Evolutionary conservation across 2,113 vertebrate species (phyloP), one percentile per base, ranked within the genome.

Genomic region (Centropus bengalensis): DNA sequence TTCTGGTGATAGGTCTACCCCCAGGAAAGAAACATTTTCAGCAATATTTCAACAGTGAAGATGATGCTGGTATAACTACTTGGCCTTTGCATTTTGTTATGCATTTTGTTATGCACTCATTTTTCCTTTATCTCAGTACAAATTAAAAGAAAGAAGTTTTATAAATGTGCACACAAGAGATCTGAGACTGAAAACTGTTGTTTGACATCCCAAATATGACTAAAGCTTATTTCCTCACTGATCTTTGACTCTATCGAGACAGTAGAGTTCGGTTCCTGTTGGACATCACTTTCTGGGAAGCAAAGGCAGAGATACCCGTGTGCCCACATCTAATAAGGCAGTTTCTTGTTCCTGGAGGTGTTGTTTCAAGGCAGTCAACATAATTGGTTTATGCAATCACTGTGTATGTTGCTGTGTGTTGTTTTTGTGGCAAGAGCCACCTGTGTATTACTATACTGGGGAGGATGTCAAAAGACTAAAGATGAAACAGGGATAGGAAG

Each of bases 91-190:
- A 12, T 58, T 58, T 54, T 74, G 30, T 47, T 90, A 51, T 63
- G 30, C 28, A 12, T 58, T 58, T 54, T 74, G 30, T 47, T 90
- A 51, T 89, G 63, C 38, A 17, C 56, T 88, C 16, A 2, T 51
- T 88, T 77, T 78, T 64, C 58, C 63, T 81, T 74, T 60, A 38
- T 93, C 63, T 74, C 22, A 27, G 64, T 56, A 47, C n/a, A 74
- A 78, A 92, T 93, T 54, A 90, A 81, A 90, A 62, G 55, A 69
- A 94, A 73, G 49, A n/a, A 77, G 38, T 19, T 90, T 60, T 67
- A 4, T 74, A 71, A 86, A 71, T 36, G 24, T 47, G 32, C 70
- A 33, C 52, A 86, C 52, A 59, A 63, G 73, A 70, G 38, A 56
- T 63, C 45, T 59, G 47, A 70, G 42, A 70, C 27, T 19, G 12